Evolutionary conservation across 2,113 vertebrate species (phyloP), one percentile per base, ranked within the genome.

Genomic region (Chionis minor): DNA sequence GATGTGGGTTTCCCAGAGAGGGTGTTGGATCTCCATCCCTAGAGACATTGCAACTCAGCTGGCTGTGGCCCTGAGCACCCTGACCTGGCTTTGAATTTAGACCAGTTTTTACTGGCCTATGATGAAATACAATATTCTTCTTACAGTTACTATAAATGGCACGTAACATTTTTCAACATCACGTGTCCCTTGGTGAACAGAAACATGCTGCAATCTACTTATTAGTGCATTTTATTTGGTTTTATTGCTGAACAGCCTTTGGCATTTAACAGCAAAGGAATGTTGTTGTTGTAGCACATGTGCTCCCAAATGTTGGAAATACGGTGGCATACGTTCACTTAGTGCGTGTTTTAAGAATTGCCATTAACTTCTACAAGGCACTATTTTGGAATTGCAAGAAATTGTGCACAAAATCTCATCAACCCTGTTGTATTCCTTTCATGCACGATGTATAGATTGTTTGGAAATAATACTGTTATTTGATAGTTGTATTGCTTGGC

Each of bases 231-330:
- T 91, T 87, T 95, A 74, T 91, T 92, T 87, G 44, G 42, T 52
- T 89, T 91, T 95, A 59, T 79, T 42, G 30, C 81, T 81, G 40
- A 92, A 87, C 87, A 94, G 69, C 84, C 86, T 72, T 87, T 91
- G 81, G 78, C 73, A 80, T 87, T 95, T 82, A 79, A 44, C 79
- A 89, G 74, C 40, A 72, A 54, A 91, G 44, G 27, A 63, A 82
- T 85, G 51, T 56, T 95, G 81, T 73, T 96, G 44, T n/a, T 81
- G 81, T 49, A 85, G 84, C 89, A 82, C 84, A 56, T 67, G 77
- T 4, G 0, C 65, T 94, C 35, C 84, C 84, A 89, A 89, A 92
- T 95, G 81, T 63, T 92, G 62, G 70, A 89, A 89, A 75, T 80
- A 81, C 4, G 38, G 69, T 79, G 52, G 73, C 75, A 73, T 90